Percentiles rank a stretch among this genome's conserved stretches.
phyloP scores from a whole-genome alignment of 2,797 vertebrate genomes.

The Rhinella marina region DNA sequence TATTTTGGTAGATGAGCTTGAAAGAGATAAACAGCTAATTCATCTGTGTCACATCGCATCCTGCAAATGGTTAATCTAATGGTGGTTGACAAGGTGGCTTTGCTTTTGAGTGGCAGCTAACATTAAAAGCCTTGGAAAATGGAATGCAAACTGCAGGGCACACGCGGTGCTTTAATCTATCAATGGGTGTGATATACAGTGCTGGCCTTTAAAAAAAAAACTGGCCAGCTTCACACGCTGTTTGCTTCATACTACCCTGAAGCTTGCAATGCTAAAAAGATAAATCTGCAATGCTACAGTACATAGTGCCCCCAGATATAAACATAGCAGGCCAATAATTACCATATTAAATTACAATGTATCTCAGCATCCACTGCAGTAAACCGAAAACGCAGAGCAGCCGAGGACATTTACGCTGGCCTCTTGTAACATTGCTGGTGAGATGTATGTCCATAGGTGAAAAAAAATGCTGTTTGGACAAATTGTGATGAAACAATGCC shows the following conservation, averaged over 20 bases:
- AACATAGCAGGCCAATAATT: constrained; percentile 46
- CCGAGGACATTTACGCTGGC: constrained; percentile 37
- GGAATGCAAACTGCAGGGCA: constrained; percentile 66
- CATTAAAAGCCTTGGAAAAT: constrained; percentile 60
- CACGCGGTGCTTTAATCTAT: constrained; percentile 69
- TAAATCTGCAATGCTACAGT: constrained; percentile 37
- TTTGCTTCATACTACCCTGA: constrained; percentile 34
- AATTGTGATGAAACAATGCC: constrained; percentile 47
- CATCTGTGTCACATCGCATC: background rate
- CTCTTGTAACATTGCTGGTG: constrained; percentile 10
- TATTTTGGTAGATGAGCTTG: too few relatives aligned
- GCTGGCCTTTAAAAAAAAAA: constrained; percentile 62
- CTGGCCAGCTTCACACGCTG: constrained; percentile 8
- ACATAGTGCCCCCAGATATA: constrained; percentile 32
- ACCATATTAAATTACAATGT: constrained; percentile 56
- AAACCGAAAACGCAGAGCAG: constrained; percentile 24
- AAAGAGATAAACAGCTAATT: too few relatives aligned
- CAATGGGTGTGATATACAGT: constrained; percentile 62
- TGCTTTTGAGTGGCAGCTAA: constrained; percentile 66
- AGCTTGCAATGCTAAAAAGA: constrained; percentile 17
- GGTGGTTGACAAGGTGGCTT: background rate
- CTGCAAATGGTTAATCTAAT: background rate
- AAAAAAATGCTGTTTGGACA: constrained; percentile 26
- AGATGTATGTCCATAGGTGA: constrained; percentile 20
- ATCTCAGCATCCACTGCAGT: constrained; percentile 40